A percentile compares a stretch with the other conserved stretches of the same genome.
phyloP scores from a whole-genome alignment of 2,888 invertebrate genomes.

The Nemurella pictetii region DNA sequence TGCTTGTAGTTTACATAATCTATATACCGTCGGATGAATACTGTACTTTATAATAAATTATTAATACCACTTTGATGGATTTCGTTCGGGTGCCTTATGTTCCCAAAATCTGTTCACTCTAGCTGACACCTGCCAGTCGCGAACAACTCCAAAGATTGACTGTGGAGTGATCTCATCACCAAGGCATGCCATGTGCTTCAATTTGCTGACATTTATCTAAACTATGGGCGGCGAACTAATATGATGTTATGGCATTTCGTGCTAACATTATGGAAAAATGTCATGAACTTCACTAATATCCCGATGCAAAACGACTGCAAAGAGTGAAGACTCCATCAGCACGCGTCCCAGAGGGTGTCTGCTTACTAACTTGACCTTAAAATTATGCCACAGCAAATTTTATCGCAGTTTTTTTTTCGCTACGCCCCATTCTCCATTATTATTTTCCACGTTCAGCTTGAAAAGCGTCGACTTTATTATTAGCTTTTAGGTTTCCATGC shows the following conservation, averaged over 20 bases:
- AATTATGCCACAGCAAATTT: not conserved
- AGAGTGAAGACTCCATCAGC: not conserved
- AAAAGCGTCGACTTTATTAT: not conserved
- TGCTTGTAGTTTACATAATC: too few relatives aligned
- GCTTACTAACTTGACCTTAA: not conserved
- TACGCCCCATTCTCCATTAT: not conserved
- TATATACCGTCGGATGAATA: too few relatives aligned
- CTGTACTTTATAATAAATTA: not conserved
- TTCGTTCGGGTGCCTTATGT: not conserved
- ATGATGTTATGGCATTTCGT: constrained; percentile 24
- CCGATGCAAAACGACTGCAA: not conserved
- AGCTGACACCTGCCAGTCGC: not conserved
- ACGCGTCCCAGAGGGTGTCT: not conserved
- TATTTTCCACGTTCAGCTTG: not conserved
- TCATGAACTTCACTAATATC: constrained; percentile 19
- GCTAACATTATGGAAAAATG: constrained; percentile 15
- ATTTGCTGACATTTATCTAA: constrained; percentile 27
- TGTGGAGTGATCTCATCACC: not conserved
- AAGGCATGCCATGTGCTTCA: constrained; percentile 3
- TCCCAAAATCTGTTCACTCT: not conserved
- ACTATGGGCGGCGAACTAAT: constrained; percentile 7
- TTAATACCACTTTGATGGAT: not conserved
- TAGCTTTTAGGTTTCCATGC: not conserved
- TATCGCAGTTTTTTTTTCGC: not conserved
- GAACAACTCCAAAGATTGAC: not conserved